Evolutionary conservation across 1,140 invertebrate species (phyloP).

Genomic region (Magallana gigas): DNA sequence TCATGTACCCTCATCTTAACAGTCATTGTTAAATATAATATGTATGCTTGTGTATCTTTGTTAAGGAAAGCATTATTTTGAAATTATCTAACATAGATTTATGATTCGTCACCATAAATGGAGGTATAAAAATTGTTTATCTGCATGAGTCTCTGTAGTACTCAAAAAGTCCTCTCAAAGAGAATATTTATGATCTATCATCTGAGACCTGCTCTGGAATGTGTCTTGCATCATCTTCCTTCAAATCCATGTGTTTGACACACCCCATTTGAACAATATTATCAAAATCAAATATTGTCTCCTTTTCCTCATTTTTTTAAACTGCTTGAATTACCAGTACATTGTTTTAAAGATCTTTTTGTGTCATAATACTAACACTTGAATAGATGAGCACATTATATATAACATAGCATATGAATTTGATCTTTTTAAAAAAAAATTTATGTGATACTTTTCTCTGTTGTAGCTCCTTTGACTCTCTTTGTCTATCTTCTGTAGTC

Average conservation of each 20-base stretch:
- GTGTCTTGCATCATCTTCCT: no score
- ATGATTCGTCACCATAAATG: neutral
- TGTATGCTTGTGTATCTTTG: no score
- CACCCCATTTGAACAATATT: no score
- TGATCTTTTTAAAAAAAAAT: no score
- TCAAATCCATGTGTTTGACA: no score
- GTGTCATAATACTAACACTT: slow-evolving; percentile 1
- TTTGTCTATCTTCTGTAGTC: neutral
- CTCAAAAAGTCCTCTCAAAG: neutral
- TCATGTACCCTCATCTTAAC: no score
- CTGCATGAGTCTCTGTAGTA: neutral
- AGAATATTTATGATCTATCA: no score
- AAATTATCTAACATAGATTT: neutral
- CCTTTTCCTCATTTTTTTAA: no score
- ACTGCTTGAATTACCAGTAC: no score
- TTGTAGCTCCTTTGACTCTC: neutral
- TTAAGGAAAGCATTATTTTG: neutral
- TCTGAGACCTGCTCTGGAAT: no score
- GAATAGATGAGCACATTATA: slow-evolving; percentile 1
- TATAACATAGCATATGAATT: neutral
- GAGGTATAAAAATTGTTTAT: neutral
- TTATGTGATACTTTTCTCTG: slow-evolving; percentile 9
- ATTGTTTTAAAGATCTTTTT: neutral
- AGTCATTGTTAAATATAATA: no score
- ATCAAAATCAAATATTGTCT: no score